Evolutionary conservation across 2,113 vertebrate species (phyloP).

Genomic region (Lathamus discolor): DNA sequence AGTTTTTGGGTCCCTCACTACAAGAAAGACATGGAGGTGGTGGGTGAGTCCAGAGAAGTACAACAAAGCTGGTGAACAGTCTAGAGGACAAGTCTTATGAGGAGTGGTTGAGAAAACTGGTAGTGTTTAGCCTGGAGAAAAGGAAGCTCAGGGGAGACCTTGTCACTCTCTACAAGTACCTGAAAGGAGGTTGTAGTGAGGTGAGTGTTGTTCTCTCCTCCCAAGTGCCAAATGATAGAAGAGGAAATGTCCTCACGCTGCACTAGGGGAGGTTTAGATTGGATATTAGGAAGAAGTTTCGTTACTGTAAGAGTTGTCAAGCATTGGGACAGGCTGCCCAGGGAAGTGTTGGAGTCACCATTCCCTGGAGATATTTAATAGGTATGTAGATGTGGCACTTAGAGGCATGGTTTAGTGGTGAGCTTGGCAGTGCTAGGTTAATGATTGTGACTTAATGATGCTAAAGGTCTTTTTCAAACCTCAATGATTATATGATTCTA

Average conservation of each 20-base stretch:
- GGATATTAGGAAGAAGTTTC: not conserved
- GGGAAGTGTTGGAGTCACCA: not conserved
- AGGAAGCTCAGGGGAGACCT: not conserved
- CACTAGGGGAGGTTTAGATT: not conserved
- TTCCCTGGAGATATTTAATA: not conserved
- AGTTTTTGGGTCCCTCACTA: not conserved
- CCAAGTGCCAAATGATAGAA: not conserved
- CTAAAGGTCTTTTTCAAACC: not conserved
- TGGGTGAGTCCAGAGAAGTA: not conserved
- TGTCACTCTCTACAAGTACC: not conserved
- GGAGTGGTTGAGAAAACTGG: not conserved
- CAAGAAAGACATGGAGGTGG: accelerated
- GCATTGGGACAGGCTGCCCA: not conserved
- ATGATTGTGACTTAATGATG: not conserved
- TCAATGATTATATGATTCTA: not conserved
- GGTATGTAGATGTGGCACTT: too few relatives aligned
- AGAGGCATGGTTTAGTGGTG: not conserved
- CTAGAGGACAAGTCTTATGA: not conserved
- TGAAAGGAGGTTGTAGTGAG: not conserved
- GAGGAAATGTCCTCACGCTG: not conserved
- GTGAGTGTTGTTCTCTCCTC: not conserved
- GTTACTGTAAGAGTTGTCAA: not conserved
- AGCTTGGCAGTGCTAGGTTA: not conserved
- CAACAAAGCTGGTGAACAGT: accelerated
- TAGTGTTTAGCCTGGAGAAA: not conserved